Conservation (phyloP, 2,888 invertebrate genomes). For the Gastracanthus pulcherrimus region DNA sequence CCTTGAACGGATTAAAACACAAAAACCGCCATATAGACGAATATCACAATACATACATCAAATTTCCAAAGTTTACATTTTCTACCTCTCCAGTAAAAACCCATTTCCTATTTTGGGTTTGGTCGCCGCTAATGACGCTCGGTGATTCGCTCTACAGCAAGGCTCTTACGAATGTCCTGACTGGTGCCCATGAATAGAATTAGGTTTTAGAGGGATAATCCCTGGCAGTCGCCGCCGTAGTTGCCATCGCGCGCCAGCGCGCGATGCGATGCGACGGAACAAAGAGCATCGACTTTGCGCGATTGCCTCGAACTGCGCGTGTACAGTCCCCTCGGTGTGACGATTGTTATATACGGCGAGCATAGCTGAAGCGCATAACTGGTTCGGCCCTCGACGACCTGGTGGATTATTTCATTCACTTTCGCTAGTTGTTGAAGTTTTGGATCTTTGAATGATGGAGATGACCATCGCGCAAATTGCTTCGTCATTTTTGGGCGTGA, state of each 20-base stretch:
- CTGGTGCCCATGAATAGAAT: slow-evolving; percentile 34
- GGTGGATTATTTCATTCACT: slow-evolving; percentile 34
- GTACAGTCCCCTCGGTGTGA: not conserved
- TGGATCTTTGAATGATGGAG: not conserved
- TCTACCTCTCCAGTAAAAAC: too few relatives aligned
- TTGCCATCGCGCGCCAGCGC: not conserved
- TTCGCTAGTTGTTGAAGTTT: not conserved
- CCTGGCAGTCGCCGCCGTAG: not conserved
- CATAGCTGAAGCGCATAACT: not conserved
- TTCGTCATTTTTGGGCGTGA: slow-evolving; percentile 15
- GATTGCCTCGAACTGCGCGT: slow-evolving; percentile 61
- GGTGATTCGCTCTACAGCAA: too few relatives aligned
- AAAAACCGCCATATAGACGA: too few relatives aligned
- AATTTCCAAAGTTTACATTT: too few relatives aligned
- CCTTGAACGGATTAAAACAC: too few relatives aligned
- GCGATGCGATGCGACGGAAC: slow-evolving; percentile 53
- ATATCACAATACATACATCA: too few relatives aligned
- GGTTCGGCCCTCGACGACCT: not conserved
- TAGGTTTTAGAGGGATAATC: slow-evolving; percentile 29
- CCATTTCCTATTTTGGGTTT: too few relatives aligned
- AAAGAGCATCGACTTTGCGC: slow-evolving; percentile 72
- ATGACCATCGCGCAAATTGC: not conserved
- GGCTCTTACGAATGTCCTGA: not conserved
- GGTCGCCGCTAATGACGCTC: too few relatives aligned
- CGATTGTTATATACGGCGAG: slow-evolving; percentile 8